Percentiles rank a stretch among this genome's conserved stretches.
phyloP scores from a whole-genome alignment of 2,888 invertebrate species.

The Podabrus alpinus region DNA sequence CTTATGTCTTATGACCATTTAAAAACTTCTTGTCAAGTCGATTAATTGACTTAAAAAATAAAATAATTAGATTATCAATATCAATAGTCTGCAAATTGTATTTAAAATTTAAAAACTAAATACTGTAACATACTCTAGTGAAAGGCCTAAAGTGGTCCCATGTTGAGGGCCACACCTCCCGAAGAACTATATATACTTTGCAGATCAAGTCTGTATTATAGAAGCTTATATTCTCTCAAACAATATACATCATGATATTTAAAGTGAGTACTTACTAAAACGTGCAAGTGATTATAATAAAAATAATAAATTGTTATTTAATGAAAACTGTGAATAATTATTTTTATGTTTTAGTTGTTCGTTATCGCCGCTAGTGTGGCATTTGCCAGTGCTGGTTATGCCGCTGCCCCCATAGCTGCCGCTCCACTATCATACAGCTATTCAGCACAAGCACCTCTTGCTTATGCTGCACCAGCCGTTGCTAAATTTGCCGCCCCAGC shows the following conservation, averaged over 20 bases:
- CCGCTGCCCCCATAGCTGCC: constrained; percentile 31
- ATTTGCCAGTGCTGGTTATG: constrained; percentile 31
- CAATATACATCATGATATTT: constrained; percentile 25
- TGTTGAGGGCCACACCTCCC: constrained; percentile 32
- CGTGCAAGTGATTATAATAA: not conserved
- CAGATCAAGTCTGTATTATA: constrained; percentile 22
- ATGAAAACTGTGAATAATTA: not conserved
- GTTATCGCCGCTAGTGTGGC: constrained; percentile 33
- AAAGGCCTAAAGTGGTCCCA: constrained; percentile 27
- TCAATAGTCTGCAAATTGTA: not conserved
- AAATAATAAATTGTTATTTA: not conserved
- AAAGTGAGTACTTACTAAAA: constrained; percentile 28
- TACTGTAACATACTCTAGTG: constrained; percentile 19
- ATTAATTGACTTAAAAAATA: not conserved
- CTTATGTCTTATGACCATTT: not conserved
- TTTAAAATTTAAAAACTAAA: not conserved
- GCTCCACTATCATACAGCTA: constrained; percentile 31
- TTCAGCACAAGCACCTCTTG: constrained; percentile 38
- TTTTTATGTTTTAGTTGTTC: constrained; percentile 34
- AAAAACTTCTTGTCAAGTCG: not conserved
- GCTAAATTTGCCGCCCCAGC: constrained; percentile 3
- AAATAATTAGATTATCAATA: not conserved
- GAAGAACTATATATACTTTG: constrained; percentile 27
- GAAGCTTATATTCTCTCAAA: constrained; percentile 6
- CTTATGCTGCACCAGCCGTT: constrained; percentile 40